Base-by-base conservation (phyloP, 2,888 invertebrate genomes). In the Drosophila tanythrix region DNA sequence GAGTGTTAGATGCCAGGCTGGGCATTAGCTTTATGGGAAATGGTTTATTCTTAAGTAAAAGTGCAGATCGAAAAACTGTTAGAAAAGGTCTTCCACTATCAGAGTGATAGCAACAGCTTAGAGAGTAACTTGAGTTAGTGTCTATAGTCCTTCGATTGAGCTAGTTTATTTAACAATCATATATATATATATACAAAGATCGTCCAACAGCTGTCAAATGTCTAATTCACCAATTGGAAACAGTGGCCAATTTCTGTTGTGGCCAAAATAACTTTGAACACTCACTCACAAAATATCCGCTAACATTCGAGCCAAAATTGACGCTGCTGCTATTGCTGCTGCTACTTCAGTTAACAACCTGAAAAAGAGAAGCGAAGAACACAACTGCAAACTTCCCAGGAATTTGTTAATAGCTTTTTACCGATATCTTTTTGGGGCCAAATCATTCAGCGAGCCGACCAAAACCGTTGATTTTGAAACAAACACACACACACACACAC, bases 341-440 rank as follows among this genome's bases (percentile, higher is more conserved):
- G 40, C 61, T 46, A 48, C 62, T 73, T 67, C 55, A 56, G 74
- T 56, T 63, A 52, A 51, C 40, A 48, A 63, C 35, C 38, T 36
- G 15, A 8, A 50, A 66, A 53, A 56, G 55, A 56, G 55, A 65
- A 61, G 63, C 55, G 4, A 56, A 40, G 53, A 75, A 55, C 58
- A 72, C 56, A 89, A 85, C 85, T 88, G 85, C 89, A 87, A 88
- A 84, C 84, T 88, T 90, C 87, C 64, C 80, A 76, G 74, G 88
- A 88, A 88, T 88, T 88, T 83, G 80, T 83, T 90, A 88, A 88
- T 88, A 88, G 88, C 90, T 88, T 90, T 88, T 89, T 88, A 88
- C 88, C 88, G 88, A 86, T 88, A 88, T 89, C 71, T 83, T 79
- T 76, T 78, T 65, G 70, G 63, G 74, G 74, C 74, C 74, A 62